Evolutionary conservation across 2,888 invertebrate species (phyloP).

Genomic region (Patella ulyssiponensis): DNA sequence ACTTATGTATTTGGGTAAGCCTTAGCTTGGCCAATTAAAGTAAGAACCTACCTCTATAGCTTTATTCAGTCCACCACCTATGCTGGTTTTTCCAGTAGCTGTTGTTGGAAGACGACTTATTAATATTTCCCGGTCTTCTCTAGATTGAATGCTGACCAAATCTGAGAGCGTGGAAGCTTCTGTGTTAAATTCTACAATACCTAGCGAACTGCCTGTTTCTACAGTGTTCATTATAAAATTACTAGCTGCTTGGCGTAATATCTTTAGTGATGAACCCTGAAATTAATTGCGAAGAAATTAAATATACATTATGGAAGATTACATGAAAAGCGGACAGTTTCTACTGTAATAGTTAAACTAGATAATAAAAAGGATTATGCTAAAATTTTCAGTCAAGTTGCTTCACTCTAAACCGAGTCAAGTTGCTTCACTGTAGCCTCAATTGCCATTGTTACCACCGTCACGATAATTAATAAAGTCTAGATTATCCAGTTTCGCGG

Average conservation of each 20-base stretch:
- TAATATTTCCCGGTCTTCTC: constrained; percentile 35
- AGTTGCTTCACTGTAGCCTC: no score
- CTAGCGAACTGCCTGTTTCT: constrained; percentile 37
- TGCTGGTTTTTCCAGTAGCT: constrained; percentile 44
- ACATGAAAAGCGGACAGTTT: no score
- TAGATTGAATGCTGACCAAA: constrained; percentile 34
- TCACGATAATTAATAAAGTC: no score
- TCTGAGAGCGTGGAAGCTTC: constrained; percentile 34
- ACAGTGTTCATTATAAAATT: constrained; percentile 41
- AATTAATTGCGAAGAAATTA: neutral
- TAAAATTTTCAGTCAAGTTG: no score
- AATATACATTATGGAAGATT: no score
- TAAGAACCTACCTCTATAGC: constrained; percentile 37
- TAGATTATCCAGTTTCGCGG: no score
- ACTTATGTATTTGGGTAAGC: no score
- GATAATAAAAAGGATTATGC: no score
- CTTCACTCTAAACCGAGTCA: no score
- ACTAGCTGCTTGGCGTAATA: constrained; percentile 37
- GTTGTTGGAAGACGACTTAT: constrained; percentile 34
- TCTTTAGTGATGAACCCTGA: constrained; percentile 37
- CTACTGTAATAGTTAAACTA: no score
- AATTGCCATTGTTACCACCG: no score
- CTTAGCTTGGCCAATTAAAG: neutral
- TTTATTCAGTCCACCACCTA: constrained; percentile 43
- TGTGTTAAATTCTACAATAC: constrained; percentile 43